Evolutionary conservation across 2,113 vertebrate genomes (phyloP).

Genomic region (Archocentrus centrarchus): DNA sequence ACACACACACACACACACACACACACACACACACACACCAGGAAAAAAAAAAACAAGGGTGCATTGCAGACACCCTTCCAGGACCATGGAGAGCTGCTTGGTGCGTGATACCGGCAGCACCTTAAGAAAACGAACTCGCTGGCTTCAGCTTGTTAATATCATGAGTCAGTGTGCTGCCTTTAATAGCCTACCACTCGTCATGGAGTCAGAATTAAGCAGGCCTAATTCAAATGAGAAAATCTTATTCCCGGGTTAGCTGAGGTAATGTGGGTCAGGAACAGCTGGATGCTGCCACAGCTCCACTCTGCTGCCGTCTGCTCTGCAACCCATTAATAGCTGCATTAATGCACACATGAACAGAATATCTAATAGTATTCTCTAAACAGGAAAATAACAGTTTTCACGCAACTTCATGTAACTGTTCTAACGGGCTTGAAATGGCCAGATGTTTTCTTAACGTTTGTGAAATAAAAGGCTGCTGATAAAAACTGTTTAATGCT

Average conservation of each 20-base stretch:
- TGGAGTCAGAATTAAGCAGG: conserved; percentile 28
- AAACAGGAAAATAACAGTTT: neutral
- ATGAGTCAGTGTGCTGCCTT: neutral
- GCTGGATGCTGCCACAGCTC: conserved; percentile 45
- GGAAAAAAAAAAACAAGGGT: neutral
- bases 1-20: no score
- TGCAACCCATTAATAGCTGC: conserved; percentile 31
- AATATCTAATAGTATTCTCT: conserved; percentile 27
- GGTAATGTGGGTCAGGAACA: conserved; percentile 59
- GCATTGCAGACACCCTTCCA: neutral
- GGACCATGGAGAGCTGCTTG: conserved; percentile 22
- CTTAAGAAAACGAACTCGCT: neutral
- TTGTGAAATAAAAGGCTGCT: neutral
- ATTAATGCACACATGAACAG: conserved; percentile 11
- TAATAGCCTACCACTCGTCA: neutral
- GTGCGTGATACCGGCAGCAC: neutral
- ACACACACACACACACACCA: no score
- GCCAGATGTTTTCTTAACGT: conserved; percentile 13
- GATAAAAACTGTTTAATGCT: conserved; percentile 11
- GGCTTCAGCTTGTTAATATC: neutral
- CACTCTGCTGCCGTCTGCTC: conserved; percentile 33
- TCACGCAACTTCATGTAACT: neutral
- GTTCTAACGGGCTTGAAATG: neutral
- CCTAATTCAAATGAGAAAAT: conserved; percentile 49
- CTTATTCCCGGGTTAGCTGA: conserved; percentile 40